Evolutionary conservation across 2,113 vertebrate species (phyloP).

Genomic region (Carollia perspicillata): DNA sequence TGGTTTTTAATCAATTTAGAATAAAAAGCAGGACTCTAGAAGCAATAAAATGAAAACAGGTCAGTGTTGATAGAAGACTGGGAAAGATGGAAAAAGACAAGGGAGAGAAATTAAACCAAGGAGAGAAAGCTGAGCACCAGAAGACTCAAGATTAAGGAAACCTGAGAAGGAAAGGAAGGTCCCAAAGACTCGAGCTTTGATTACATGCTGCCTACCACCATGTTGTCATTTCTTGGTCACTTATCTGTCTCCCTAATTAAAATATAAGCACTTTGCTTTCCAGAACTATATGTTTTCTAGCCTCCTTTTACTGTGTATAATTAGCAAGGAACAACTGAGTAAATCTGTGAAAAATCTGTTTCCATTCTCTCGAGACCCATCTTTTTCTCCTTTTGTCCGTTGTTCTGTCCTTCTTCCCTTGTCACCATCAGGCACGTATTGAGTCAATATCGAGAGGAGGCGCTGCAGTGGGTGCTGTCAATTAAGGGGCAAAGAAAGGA

Average conservation of each 20-base stretch:
- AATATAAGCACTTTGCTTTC: neutral
- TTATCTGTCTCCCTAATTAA: neutral
- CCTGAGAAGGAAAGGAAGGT: neutral
- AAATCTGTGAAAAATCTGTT: neutral
- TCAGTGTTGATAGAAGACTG: neutral
- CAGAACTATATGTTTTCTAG: neutral
- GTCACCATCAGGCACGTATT: neutral
- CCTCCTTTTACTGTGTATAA: neutral
- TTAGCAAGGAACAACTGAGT: neutral
- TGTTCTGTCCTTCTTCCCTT: neutral
- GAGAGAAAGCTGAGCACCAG: neutral
- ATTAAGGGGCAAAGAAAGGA: neutral
- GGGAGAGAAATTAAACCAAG: neutral
- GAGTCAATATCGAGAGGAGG: neutral
- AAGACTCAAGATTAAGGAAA: neutral
- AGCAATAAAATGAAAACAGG: neutral
- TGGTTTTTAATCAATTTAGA: neutral
- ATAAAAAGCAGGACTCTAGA: neutral
- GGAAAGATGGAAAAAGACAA: neutral
- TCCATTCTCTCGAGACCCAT: neutral
- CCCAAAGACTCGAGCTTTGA: neutral
- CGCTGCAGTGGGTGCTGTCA: neutral
- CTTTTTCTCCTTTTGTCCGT: neutral
- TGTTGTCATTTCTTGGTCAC: neutral
- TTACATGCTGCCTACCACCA: neutral